Base-by-base conservation (phyloP, 2,888 invertebrate species). In the Scrobipalpa atriplicella region DNA sequence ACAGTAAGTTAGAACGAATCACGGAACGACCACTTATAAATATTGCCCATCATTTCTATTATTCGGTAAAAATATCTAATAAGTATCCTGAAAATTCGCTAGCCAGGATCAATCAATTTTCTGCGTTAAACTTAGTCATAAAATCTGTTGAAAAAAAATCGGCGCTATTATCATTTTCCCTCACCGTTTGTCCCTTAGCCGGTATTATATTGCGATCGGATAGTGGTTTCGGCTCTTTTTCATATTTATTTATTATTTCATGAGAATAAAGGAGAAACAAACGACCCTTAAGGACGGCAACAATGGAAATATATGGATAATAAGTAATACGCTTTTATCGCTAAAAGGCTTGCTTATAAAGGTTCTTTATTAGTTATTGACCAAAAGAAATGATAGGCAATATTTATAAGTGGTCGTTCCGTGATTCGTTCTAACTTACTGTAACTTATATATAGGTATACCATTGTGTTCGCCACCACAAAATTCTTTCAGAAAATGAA, bases 261-360 rank as follows among this genome's bases (percentile, higher is more conserved):
- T 21, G 13, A 19, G 54, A 39, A 64, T 64, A 54, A 54, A 39
- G 52, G 58, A 58, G 36, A 58, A 29, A 58, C 38, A 38, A 58
- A 58, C 58, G 38, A 16, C 58, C 38, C 58, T 16, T 58, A 38
- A 58, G 58, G 58, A 47, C 10, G 61, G 60, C 36, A 36, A 52
- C 51, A 66, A 66, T 66, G 66, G 62, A 66, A 54, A 54, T 41
- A 58, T 58, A 58, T 58, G 58, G 58, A 58, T 38, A 66, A 62
- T 62, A 29, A 51, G 29, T 62, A 56, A 62, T 62, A 66, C 36
- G 58, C 58, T 63, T 63, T 63, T 63, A 63, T 47, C 58, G 58
- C 29, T 58, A 58, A 58, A 58, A 58, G 58, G 58, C 58, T 58
- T 58, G 38, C 58, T 58, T 58, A 58, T 16, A 58, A 11, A 18